Evolutionary conservation across 2,113 vertebrate species (phyloP).

Genomic region (Burhinus bistriatus): DNA sequence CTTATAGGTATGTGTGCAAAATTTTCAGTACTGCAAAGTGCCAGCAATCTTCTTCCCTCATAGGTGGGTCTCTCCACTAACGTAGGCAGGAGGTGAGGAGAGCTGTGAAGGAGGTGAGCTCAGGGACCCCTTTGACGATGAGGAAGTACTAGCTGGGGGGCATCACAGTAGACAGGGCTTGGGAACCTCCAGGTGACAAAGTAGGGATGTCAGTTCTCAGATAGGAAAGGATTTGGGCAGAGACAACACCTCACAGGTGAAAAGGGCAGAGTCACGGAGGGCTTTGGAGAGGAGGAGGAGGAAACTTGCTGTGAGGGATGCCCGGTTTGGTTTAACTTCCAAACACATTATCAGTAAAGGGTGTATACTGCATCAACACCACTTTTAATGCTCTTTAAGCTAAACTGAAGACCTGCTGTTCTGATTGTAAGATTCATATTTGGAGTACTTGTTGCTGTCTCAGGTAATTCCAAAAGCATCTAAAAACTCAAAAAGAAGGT

Average conservation of each 20-base stretch:
- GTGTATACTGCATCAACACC: no score
- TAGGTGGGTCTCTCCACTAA: neutral
- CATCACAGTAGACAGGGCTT: accelerated
- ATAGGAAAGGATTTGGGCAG: neutral
- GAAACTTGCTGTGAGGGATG: neutral
- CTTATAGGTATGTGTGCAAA: neutral
- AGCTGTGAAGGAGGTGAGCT: accelerated
- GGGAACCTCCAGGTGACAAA: neutral
- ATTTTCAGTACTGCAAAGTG: neutral
- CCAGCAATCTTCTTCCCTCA: neutral
- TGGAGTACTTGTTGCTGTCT: neutral
- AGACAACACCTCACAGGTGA: neutral
- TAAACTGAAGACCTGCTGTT: neutral
- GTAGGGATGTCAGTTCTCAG: neutral
- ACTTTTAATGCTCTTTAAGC: neutral
- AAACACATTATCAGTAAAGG: neutral
- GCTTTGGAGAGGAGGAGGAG: neutral
- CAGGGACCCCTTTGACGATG: no score
- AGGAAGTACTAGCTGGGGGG: neutral
- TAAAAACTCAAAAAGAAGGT: neutral
- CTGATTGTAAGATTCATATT: neutral
- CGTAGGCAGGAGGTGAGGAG: accelerated
- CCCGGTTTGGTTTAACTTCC: neutral
- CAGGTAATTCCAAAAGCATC: neutral
- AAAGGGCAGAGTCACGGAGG: neutral